A percentile compares a stretch with the other conserved stretches of the same genome.
These are phyloP conservation scores for Lycopodina hypogea DNA, from an alignment of 37 sponge, comb jelly and placozoan genomes.

Conservation along the genomic window DNA sequence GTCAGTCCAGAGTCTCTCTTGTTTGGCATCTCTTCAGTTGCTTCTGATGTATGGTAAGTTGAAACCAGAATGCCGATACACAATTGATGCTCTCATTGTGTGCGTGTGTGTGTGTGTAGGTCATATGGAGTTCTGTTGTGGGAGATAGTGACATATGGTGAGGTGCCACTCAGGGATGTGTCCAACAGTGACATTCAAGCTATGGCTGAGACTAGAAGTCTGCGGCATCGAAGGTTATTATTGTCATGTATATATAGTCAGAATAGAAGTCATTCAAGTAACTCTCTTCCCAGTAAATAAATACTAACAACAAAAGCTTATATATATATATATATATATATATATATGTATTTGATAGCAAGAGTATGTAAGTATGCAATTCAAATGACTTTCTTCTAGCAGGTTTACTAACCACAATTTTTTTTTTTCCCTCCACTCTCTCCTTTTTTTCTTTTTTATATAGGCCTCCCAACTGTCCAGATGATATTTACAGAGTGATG, in stretches of 20 bases:
- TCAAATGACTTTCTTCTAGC: no score
- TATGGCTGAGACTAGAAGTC: constrained; percentile 23
- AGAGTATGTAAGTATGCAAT: no score
- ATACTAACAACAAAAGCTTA: no score
- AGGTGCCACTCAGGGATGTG: constrained; percentile 20
- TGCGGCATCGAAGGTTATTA: constrained; percentile 23
- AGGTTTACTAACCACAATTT: no score
- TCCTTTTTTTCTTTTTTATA: no score
- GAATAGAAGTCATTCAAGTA: no score
- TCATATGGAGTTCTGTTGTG: constrained; percentile 69
- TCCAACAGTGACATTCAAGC: constrained; percentile 31
- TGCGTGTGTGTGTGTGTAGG: constrained; percentile 17
- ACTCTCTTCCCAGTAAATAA: no score
- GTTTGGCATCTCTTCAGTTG: constrained; percentile 37
- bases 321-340: no score
- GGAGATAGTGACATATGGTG: constrained; percentile 67
- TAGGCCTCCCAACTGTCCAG: constrained; percentile 49
- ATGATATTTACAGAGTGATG: constrained; percentile 28
- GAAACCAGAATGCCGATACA: not conserved
- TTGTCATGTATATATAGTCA: not conserved
- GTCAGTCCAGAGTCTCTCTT: constrained; percentile 59
- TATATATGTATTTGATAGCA: no score
- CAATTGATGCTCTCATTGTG: not conserved
- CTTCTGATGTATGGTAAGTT: constrained; percentile 63
- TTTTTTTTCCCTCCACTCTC: no score